Percentiles rank a stretch among this genome's conserved stretches.
These are phyloP conservation scores for Syngnathus typhle DNA, from an alignment of 2,113 vertebrate genomes.

Conservation along the genomic window DNA sequence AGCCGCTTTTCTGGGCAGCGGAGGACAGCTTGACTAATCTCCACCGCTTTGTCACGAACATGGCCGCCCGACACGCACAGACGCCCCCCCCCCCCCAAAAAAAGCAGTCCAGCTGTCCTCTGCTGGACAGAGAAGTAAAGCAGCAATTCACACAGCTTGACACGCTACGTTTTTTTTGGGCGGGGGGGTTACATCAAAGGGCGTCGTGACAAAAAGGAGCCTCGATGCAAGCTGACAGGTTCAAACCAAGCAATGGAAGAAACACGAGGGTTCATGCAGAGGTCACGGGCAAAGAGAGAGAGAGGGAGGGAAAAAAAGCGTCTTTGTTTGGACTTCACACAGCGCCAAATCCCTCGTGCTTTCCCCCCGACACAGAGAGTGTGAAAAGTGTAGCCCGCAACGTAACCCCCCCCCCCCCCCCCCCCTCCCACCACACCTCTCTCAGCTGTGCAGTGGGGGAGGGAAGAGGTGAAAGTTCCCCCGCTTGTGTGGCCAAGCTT, in stretches of 20 bases:
- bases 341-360: constrained; percentile 36
- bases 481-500: too few species aligned
- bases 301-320: constrained; percentile 34
- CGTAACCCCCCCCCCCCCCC: constrained; percentile 35
- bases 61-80: constrained; percentile 8
- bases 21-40: constrained; percentile 48
- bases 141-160: constrained; percentile 39
- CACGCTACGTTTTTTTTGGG: not conserved
- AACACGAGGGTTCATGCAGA: constrained; percentile 38
- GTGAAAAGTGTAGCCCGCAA: constrained; percentile 43
- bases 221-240: constrained; percentile 36
- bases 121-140: constrained; percentile 24
- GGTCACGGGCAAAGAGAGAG: constrained; percentile 34
- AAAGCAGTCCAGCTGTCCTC: constrained; percentile 27
- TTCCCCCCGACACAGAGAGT: constrained; percentile 27
- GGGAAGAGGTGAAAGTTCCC: constrained; percentile 6
- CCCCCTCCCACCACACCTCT: not conserved
- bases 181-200: constrained; percentile 48
- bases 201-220: constrained; percentile 37
- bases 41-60: constrained; percentile 50
- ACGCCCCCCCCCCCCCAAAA: not conserved
- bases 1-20: constrained; percentile 28
- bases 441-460: constrained; percentile 17
- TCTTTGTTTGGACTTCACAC: constrained; percentile 61
- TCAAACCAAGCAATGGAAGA: constrained; percentile 29